A percentile compares a stretch with the other conserved stretches of the same genome.
Conservation (phyloP, 1,140 invertebrate genomes). For the Leptinotarsa undecemlineata region DNA sequence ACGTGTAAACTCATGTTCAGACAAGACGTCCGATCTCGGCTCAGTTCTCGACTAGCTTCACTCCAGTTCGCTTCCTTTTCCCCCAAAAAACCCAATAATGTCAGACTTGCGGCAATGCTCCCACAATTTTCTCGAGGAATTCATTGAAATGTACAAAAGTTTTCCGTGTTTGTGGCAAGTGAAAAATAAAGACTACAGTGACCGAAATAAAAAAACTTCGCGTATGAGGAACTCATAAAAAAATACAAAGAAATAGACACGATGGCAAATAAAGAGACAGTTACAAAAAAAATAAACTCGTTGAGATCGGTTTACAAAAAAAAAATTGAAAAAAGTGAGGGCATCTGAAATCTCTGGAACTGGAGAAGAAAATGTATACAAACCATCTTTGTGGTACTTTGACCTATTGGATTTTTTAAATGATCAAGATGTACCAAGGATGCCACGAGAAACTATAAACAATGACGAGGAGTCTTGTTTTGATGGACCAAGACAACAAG, state of each 20-base stretch:
- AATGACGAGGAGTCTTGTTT: neutral
- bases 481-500: no score
- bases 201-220: conserved; percentile 34
- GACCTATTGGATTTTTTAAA: neutral
- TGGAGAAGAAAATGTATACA: conserved; percentile 16
- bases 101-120: no score
- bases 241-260: no score
- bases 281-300: neutral
- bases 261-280: neutral
- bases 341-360: conserved; percentile 11
- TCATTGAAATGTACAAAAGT: conserved; percentile 37
- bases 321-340: conserved; percentile 12
- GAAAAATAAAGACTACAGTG: conserved; percentile 46
- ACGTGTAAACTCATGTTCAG: no score
- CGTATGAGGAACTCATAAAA: no score
- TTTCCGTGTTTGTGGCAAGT: conserved; percentile 49
- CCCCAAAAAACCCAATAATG: no score
- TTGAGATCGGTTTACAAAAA: conserved; percentile 7
- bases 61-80: no score
- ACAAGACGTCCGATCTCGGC: no score
- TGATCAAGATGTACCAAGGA: neutral
- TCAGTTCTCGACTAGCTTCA: no score
- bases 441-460: neutral
- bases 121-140: conserved; percentile 42
- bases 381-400: conserved; percentile 6